phyloP scores from a whole-genome alignment of 2,888 invertebrate genomes.

The Leptothorax acervorum region DNA sequence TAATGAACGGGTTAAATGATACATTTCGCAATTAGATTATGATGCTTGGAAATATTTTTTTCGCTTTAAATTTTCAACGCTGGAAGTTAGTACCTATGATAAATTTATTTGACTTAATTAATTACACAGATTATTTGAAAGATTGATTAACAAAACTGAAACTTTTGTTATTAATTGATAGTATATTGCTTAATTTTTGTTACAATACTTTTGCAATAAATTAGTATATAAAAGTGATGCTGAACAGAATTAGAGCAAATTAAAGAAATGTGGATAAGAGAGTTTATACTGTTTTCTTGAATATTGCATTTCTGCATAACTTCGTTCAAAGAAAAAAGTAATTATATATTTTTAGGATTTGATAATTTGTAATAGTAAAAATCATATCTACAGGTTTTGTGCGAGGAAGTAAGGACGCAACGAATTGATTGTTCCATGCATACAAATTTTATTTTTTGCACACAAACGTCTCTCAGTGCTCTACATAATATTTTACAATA shows the following conservation, averaged over 20 bases:
- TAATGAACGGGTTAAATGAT: not conserved
- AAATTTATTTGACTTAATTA: not conserved
- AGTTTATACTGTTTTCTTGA: not conserved
- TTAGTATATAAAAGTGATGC: not conserved
- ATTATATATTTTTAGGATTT: not conserved
- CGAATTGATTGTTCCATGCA: not conserved
- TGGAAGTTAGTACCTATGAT: not conserved
- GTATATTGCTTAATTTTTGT: not conserved
- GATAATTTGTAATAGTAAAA: not conserved
- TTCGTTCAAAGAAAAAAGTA: not conserved
- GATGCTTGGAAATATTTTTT: not conserved
- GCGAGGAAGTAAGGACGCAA: not conserved
- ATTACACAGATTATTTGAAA: not conserved
- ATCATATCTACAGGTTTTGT: conserved; percentile 2
- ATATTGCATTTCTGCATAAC: not conserved
- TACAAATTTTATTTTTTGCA: conserved; percentile 26
- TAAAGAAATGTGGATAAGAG: not conserved
- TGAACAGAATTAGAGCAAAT: not conserved
- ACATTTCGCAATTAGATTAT: not conserved
- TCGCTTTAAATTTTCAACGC: not conserved
- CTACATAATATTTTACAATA: conserved; percentile 1
- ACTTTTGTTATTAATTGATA: not conserved
- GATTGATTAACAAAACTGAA: not conserved
- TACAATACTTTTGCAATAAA: not conserved
- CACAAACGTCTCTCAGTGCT: not conserved